Percentiles rank a stretch among this genome's conserved stretches.
Evolutionary conservation across 2,888 invertebrate species (phyloP).

Genomic region (Drosophila mercatorum): DNA sequence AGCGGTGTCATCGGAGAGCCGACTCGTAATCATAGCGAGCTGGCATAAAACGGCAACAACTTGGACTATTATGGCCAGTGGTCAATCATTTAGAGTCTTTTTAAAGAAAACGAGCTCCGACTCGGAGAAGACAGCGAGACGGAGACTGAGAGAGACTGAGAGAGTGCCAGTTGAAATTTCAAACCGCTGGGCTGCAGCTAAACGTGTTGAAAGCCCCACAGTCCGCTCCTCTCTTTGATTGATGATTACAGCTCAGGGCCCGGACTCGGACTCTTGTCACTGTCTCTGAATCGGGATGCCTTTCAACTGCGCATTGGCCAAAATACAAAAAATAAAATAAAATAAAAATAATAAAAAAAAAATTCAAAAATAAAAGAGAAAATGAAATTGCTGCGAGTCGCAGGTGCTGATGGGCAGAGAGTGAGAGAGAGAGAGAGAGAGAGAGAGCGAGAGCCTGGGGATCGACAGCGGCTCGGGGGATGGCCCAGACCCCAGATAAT

Average conservation of each 20-base stretch:
- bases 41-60: slow-evolving; percentile 59
- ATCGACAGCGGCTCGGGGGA: slow-evolving; percentile 14
- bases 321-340: slow-evolving; percentile 22
- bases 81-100: slow-evolving; percentile 71
- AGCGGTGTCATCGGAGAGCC: slow-evolving; percentile 55
- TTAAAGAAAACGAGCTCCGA: slow-evolving; percentile 46
- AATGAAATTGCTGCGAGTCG: slow-evolving; percentile 46
- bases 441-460: slow-evolving; percentile 6
- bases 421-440: not conserved
- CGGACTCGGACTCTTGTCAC: slow-evolving; percentile 29
- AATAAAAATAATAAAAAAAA: slow-evolving; percentile 9
- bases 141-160: not conserved
- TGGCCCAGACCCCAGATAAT: slow-evolving; percentile 54
- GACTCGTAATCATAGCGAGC: slow-evolving; percentile 50
- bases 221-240: slow-evolving; percentile 69
- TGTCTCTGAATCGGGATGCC: slow-evolving; percentile 58
- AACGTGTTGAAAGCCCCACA: slow-evolving; percentile 75
- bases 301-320: slow-evolving; percentile 62
- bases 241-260: slow-evolving; percentile 72
- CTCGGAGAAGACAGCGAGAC: slow-evolving; percentile 2
- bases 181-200: slow-evolving; percentile 69
- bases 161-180: slow-evolving; percentile 66
- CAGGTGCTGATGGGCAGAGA: slow-evolving; percentile 41
- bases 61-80: slow-evolving; percentile 74
- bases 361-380: slow-evolving; percentile 8